These are phyloP conservation scores for Phymatocera aterrima DNA, from an alignment of 2,888 invertebrate genomes.

Conservation along the genomic window DNA sequence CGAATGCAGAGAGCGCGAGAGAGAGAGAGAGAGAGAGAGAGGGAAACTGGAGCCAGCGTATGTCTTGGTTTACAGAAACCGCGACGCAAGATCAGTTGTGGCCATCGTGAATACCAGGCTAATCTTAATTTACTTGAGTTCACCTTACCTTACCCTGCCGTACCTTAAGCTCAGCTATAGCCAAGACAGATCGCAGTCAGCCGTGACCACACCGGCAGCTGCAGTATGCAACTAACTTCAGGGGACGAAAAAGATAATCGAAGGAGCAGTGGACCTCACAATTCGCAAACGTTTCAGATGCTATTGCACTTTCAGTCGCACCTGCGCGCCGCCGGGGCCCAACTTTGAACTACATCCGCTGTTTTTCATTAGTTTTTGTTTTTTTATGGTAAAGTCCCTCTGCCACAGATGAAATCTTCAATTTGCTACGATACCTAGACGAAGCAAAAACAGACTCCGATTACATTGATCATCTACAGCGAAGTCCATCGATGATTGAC, in stretches of 20 bases:
- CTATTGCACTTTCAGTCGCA: constrained; percentile 13
- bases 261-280: background rate
- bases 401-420: background rate
- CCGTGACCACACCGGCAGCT: constrained; percentile 37
- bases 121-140: constrained; percentile 26
- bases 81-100: constrained; percentile 34
- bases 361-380: background rate
- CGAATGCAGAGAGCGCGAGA: background rate
- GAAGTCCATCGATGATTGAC: background rate
- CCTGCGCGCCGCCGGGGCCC: constrained; percentile 11
- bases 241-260: constrained; percentile 29
- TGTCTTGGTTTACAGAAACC: constrained; percentile 50
- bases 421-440: background rate
- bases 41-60: constrained; percentile 52
- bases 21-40: constrained; percentile 32
- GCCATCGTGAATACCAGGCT: constrained; percentile 28
- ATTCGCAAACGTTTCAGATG: constrained; percentile 34
- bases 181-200: constrained; percentile 24
- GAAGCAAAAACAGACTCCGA: background rate
- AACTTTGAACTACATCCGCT: background rate
- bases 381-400: background rate
- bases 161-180: background rate
- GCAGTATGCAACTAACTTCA: constrained; percentile 16
- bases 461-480: background rate
- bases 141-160: background rate